Conservation (phyloP, 2,113 vertebrate genomes). For the Pseudolaguvia tuberculata region DNA sequence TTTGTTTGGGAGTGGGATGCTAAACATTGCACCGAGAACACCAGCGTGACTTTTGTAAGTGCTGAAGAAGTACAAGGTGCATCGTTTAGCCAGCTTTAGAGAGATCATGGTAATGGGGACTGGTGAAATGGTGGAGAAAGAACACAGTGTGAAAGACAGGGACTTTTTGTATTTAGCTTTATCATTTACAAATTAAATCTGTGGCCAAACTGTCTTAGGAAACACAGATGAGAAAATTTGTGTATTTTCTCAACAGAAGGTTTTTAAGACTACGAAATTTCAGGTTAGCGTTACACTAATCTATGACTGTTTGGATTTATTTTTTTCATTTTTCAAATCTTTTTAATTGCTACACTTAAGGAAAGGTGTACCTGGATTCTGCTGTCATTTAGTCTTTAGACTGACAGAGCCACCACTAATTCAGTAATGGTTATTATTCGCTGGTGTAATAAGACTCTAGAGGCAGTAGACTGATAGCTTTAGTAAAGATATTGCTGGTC, state of each 20-base stretch:
- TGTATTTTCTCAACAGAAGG: not conserved
- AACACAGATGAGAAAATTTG: not conserved
- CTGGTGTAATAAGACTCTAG: not conserved
- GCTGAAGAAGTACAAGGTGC: not conserved
- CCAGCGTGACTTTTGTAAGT: not conserved
- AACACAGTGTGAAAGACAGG: slow-evolving; percentile 23
- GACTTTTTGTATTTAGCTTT: slow-evolving; percentile 30
- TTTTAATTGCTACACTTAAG: not conserved
- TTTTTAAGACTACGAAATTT: not conserved
- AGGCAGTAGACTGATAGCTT: not conserved
- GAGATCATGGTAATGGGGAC: slow-evolving; percentile 23
- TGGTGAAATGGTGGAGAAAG: slow-evolving; percentile 46
- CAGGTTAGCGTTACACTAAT: not conserved
- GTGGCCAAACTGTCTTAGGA: not conserved
- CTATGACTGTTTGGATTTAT: not conserved
- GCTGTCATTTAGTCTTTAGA: not conserved
- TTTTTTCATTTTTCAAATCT: not conserved
- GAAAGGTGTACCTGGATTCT: not conserved
- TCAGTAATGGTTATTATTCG: not conserved
- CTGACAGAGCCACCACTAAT: slow-evolving; percentile 1
- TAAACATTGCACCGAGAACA: not conserved
- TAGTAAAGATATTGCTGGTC: slow-evolving; percentile 6
- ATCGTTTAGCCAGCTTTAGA: slow-evolving; percentile 10
- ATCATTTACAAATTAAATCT: not conserved
- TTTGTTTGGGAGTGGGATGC: not conserved